Conservation (phyloP, 2,113 vertebrate genomes). For the Ameiurus melas region DNA sequence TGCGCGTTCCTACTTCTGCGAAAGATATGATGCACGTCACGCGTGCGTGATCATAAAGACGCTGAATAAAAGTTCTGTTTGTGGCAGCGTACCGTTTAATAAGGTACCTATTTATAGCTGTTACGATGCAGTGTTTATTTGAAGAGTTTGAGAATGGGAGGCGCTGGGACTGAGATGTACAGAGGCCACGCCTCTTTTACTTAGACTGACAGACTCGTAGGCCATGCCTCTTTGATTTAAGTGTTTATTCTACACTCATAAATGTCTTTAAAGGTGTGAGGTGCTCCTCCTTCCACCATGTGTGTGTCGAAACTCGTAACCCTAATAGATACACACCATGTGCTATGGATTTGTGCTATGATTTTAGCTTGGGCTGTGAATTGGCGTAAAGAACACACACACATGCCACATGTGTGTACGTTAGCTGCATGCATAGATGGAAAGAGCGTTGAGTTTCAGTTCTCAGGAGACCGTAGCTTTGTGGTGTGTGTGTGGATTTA, state of each 20-base stretch:
- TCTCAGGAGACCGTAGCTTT: background rate
- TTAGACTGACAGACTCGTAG: background rate
- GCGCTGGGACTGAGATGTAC: background rate
- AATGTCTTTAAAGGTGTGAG: slow-evolving; percentile 1
- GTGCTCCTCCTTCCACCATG: background rate
- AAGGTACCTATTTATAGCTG: background rate
- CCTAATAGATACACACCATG: background rate
- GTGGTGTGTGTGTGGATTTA: slow-evolving; percentile 28
- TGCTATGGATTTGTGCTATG: background rate
- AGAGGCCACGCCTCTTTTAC: background rate
- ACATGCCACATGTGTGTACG: background rate
- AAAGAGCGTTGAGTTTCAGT: background rate
- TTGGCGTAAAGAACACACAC: background rate
- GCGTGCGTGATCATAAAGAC: background rate
- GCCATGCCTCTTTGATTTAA: background rate
- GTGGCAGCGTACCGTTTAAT: background rate
- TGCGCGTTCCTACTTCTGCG: background rate
- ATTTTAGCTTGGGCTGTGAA: slow-evolving; percentile 13
- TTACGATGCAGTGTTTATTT: background rate
- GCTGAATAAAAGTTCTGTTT: background rate
- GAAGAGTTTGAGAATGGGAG: background rate
- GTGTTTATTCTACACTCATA: background rate
- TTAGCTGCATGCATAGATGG: background rate
- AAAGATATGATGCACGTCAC: background rate
- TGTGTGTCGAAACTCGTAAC: background rate